phyloP scores from a whole-genome alignment of 2,797 vertebrate species.

The Chromobotia macracanthus region DNA sequence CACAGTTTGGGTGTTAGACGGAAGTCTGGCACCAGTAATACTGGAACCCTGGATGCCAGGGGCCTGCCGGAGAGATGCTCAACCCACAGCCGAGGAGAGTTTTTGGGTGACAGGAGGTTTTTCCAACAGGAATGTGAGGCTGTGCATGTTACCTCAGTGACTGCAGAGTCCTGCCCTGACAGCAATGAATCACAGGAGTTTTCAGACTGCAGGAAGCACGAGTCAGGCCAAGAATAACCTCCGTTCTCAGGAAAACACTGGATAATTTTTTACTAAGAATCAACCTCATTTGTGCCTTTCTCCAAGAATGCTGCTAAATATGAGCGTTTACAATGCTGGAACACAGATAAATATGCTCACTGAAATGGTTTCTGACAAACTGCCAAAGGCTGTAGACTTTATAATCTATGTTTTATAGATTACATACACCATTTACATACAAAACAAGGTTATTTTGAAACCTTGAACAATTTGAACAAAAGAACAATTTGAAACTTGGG shows the following conservation, averaged over 20 bases:
- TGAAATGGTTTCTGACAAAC: not conserved
- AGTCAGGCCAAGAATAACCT: slow-evolving; percentile 44
- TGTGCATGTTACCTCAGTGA: not conserved
- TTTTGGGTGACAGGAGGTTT: slow-evolving; percentile 34
- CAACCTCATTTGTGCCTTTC: slow-evolving; percentile 11
- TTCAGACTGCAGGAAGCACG: slow-evolving; percentile 29
- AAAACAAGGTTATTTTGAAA: no score
- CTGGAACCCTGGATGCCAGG: slow-evolving; percentile 5
- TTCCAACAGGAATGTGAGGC: slow-evolving; percentile 42
- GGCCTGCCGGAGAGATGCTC: slow-evolving; percentile 21
- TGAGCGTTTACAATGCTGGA: not conserved
- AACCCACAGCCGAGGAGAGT: not conserved
- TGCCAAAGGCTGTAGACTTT: not conserved
- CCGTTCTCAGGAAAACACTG: slow-evolving; percentile 9
- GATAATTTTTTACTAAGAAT: slow-evolving; percentile 14
- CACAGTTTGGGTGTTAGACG: not conserved
- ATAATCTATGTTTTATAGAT: not conserved
- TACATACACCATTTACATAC: not conserved
- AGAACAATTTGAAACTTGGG: not conserved
- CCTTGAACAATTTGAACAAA: no score
- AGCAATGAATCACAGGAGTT: slow-evolving; percentile 45
- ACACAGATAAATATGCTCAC: not conserved
- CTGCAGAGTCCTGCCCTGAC: slow-evolving; percentile 27
- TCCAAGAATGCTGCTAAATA: not conserved
- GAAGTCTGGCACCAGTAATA: not conserved